Evolutionary conservation across 1,140 invertebrate genomes (phyloP).

Genomic region (Grapholita molesta): DNA sequence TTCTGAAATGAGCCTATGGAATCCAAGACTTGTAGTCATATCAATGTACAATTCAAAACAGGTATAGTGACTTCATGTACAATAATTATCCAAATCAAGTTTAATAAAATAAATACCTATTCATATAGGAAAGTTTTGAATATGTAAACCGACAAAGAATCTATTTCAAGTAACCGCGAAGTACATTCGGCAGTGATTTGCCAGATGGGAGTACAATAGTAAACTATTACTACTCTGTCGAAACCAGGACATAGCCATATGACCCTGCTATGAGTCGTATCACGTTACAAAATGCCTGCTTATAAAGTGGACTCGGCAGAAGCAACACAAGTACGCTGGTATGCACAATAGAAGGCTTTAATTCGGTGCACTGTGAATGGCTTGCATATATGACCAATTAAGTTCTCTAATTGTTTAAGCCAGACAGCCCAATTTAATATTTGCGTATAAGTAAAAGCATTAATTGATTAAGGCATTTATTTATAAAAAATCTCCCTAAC

Average conservation of each 20-base stretch:
- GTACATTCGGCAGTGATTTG: neutral
- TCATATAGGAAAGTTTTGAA: neutral
- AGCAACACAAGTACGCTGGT: neutral
- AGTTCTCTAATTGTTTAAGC: constrained; percentile 24
- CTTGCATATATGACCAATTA: neutral
- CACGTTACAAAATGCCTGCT: neutral
- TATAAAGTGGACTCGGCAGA: neutral
- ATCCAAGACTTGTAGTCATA: neutral
- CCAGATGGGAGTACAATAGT: neutral
- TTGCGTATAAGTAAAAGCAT: constrained; percentile 17
- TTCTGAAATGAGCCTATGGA: neutral
- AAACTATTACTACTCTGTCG: neutral
- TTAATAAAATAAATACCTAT: neutral
- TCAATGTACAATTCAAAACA: neutral
- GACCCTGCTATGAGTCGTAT: neutral
- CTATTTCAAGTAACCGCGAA: neutral
- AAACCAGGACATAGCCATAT: neutral
- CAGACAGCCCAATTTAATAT: constrained; percentile 18
- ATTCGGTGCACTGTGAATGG: neutral
- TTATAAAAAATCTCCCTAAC: constrained; percentile 21
- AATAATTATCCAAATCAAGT: neutral
- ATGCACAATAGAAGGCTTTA: neutral
- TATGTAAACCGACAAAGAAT: neutral
- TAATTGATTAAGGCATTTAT: constrained; percentile 11
- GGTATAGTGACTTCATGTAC: neutral